phyloP scores from a whole-genome alignment of 2,797 vertebrate species.

The Hippocampus kuda region DNA sequence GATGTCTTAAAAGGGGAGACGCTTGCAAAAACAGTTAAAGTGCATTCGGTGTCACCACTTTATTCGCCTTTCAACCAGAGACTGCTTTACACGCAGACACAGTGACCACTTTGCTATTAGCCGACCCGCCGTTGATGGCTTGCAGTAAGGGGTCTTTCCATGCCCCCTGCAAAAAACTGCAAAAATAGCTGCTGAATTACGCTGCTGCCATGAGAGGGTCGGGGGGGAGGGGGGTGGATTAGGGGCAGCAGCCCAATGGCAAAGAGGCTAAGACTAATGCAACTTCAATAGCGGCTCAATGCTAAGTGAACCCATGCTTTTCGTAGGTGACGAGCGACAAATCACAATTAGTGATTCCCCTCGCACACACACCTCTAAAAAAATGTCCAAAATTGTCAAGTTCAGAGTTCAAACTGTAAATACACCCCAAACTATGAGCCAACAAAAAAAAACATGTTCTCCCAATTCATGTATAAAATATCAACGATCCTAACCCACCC shows the following conservation, averaged over 20 bases:
- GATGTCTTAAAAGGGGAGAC: constrained; percentile 34
- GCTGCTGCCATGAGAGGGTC: neutral
- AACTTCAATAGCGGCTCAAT: neutral
- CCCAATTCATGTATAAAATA: too few species aligned
- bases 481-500: too few species aligned
- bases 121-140: constrained; percentile 25
- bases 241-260: neutral
- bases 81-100: constrained; percentile 31
- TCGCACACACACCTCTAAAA: too few species aligned
- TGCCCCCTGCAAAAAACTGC: constrained; percentile 8
- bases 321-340: neutral
- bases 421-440: too few species aligned
- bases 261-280: neutral
- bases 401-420: too few species aligned
- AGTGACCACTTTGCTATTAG: constrained; percentile 46
- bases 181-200: neutral
- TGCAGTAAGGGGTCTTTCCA: constrained; percentile 11
- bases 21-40: constrained; percentile 42
- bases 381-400: too few species aligned
- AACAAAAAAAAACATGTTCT: too few species aligned
- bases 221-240: neutral
- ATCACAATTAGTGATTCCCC: neutral
- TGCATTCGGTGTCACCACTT: constrained; percentile 43
- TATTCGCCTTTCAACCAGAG: constrained; percentile 31
- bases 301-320: neutral